Conservation (phyloP, 1,140 invertebrate species). For the Euwallacea fornicatus region DNA sequence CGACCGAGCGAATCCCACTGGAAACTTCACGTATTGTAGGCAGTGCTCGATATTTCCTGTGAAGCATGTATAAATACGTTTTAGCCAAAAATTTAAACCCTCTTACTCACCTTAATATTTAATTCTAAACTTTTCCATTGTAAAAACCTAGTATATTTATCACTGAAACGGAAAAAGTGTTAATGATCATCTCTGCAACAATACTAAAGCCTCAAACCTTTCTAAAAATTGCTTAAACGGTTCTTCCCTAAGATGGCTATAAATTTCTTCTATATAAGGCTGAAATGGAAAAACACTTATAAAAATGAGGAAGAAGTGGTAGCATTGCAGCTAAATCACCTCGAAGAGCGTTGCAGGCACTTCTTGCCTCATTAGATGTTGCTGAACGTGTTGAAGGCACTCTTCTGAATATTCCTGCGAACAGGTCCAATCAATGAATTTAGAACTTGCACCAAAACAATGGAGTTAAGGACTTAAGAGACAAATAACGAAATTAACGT, state of each 20-base stretch:
- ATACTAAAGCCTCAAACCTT: conserved; percentile 65
- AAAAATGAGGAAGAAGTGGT: too few species aligned
- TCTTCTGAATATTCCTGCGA: conserved; percentile 95
- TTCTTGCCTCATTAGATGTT: conserved; percentile 96
- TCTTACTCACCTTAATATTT: conserved; percentile 87
- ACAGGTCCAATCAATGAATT: conserved; percentile 38
- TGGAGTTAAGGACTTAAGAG: not conserved
- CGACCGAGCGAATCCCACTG: conserved; percentile 22
- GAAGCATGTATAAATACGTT: not conserved
- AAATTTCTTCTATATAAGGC: conserved; percentile 99
- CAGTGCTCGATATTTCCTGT: conserved; percentile 4
- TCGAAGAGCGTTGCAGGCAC: conserved; percentile 96
- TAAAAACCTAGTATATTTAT: conserved; percentile 99
- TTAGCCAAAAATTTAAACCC: not conserved
- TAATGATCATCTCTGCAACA: not conserved
- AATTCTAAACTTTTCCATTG: conserved; percentile 99
- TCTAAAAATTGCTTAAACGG: conserved; percentile 97
- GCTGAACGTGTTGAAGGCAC: conserved; percentile 95
- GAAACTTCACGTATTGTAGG: conserved; percentile 14
- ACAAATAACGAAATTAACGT: not conserved
- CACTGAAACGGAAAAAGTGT: conserved; percentile 70
- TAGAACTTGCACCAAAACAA: not conserved
- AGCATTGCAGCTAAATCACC: conserved; percentile 57
- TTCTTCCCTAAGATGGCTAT: conserved; percentile 92
- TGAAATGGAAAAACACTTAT: conserved; percentile 55